Conservation (phyloP, 2,888 invertebrate species). For the Ormia ochracea region DNA sequence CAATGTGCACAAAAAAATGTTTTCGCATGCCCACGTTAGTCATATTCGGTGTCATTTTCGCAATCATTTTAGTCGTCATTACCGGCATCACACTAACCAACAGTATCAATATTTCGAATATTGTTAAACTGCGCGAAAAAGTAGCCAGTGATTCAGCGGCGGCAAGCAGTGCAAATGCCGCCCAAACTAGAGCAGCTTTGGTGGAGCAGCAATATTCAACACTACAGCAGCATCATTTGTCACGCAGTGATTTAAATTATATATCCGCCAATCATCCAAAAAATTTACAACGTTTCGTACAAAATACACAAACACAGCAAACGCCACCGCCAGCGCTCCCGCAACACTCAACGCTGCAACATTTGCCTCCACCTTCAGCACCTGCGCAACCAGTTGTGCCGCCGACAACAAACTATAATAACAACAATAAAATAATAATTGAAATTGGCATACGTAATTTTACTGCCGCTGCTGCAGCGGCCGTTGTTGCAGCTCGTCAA, state of each 20-base stretch:
- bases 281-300: conserved; percentile 69
- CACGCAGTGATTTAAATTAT: conserved; percentile 73
- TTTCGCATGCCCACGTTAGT: conserved; percentile 76
- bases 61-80: conserved; percentile 78
- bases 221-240: conserved; percentile 73
- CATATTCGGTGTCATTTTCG: conserved; percentile 77
- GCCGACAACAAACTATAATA: conserved; percentile 21
- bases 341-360: not conserved
- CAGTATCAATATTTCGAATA: conserved; percentile 76
- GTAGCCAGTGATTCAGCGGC: conserved; percentile 76
- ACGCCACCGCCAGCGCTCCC: not conserved
- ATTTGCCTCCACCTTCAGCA: conserved; percentile 27
- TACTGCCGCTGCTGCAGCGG: conserved; percentile 49
- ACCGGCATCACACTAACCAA: conserved; percentile 78
- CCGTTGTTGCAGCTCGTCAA: conserved; percentile 26
- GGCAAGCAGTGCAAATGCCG: conserved; percentile 73
- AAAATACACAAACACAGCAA: conserved; percentile 15
- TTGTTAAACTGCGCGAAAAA: conserved; percentile 75
- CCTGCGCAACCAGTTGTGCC: not conserved
- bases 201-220: conserved; percentile 74
- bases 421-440: conserved; percentile 73
- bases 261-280: conserved; percentile 74
- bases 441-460: conserved; percentile 73
- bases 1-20: conserved; percentile 76
- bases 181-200: conserved; percentile 73